Percentiles rank a stretch among this genome's conserved stretches.
Conservation (phyloP, 2,113 vertebrate species). For the Apaloderma vittatum region DNA sequence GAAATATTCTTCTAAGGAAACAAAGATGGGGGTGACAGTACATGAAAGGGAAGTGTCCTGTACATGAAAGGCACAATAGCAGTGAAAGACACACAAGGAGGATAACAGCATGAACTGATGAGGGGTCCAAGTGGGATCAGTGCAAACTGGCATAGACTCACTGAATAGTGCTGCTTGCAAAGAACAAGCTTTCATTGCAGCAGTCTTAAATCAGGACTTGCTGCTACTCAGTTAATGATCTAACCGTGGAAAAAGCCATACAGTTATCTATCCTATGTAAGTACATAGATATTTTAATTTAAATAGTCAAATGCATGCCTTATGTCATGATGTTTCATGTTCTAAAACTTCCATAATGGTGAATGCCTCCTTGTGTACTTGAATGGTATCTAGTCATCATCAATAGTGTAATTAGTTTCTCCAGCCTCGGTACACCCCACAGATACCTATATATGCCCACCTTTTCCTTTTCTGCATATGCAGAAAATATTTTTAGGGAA, state of each 20-base stretch:
- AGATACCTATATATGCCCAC: not conserved
- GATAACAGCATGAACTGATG: not conserved
- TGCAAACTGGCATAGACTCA: not conserved
- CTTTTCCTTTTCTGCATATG: not conserved
- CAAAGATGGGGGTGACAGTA: not conserved
- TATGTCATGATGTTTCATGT: fast-evolving
- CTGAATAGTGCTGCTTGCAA: not conserved
- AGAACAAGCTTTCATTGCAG: not conserved
- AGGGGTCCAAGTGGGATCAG: not conserved
- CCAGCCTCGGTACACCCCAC: not conserved
- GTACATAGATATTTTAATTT: not conserved
- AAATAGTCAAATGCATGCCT: not conserved
- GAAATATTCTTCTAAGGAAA: not conserved
- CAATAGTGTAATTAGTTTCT: not conserved
- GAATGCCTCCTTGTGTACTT: not conserved
- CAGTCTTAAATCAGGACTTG: not conserved
- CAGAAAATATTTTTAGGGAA: not conserved
- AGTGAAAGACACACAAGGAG: not conserved
- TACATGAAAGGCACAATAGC: not conserved
- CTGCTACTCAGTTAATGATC: not conserved
- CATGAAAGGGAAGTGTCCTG: not conserved
- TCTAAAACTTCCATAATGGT: not conserved
- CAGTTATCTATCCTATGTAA: not conserved
- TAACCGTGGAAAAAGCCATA: not conserved
- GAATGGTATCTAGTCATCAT: not conserved